These are phyloP conservation scores for Paracyprichromis sp. DNA, from an alignment of 2,113 vertebrate species.

Conservation along the genomic window DNA sequence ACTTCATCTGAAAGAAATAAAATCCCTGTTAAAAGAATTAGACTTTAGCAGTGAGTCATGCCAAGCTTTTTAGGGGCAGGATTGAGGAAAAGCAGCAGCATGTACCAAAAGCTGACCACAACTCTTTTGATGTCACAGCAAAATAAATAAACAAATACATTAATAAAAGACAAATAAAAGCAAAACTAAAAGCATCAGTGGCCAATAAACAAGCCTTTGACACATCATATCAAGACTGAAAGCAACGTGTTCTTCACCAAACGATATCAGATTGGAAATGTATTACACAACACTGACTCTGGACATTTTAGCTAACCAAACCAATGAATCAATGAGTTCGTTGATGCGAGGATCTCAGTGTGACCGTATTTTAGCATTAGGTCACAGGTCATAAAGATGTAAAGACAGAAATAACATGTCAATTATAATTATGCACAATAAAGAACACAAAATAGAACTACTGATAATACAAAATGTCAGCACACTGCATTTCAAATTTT, in stretches of 20 bases:
- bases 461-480: conserved; percentile 4
- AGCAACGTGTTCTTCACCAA: background rate
- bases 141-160: background rate
- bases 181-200: background rate
- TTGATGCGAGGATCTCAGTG: background rate
- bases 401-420: background rate
- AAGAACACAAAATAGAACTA: background rate
- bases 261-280: background rate
- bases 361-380: background rate
- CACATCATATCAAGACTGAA: background rate
- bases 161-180: background rate
- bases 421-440: background rate
- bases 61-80: background rate
- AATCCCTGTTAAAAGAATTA: background rate
- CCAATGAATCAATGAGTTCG: background rate
- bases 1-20: background rate
- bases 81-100: background rate
- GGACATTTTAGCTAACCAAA: background rate
- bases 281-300: background rate
- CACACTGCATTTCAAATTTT: background rate
- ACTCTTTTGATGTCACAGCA: background rate
- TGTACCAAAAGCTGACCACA: background rate
- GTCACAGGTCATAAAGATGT: background rate
- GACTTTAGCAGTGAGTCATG: background rate
- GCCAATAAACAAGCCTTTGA: background rate